These are phyloP conservation scores for Edolisoma coerulescens DNA, from an alignment of 2,113 vertebrate genomes.

Conservation along the genomic window DNA sequence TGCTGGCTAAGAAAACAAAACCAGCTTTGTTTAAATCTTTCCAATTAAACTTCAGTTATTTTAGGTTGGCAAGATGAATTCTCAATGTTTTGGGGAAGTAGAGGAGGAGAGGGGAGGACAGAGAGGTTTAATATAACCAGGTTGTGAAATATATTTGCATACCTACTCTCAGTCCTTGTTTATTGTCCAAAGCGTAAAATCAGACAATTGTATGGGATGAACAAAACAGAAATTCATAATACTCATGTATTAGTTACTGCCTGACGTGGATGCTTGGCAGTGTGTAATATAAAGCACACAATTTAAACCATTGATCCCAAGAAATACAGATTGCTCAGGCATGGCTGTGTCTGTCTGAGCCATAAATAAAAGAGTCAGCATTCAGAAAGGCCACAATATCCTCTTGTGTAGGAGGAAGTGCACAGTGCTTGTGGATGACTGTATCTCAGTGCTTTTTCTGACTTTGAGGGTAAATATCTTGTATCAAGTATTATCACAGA, in stretches of 20 bases:
- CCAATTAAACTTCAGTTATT: background rate
- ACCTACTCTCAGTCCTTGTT: background rate
- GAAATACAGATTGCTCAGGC: background rate
- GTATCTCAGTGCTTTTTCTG: background rate
- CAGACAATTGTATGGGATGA: background rate
- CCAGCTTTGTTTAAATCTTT: background rate
- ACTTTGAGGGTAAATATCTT: background rate
- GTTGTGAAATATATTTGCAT: background rate
- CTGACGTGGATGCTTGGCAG: background rate
- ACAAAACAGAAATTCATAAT: background rate
- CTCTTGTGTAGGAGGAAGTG: background rate
- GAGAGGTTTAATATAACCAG: background rate
- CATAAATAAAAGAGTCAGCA: background rate
- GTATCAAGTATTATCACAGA: background rate
- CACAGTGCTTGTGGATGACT: background rate
- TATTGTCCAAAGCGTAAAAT: background rate
- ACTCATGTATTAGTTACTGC: background rate
- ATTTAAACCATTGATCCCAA: background rate
- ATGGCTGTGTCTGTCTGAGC: background rate
- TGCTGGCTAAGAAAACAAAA: background rate
- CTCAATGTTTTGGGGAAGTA: background rate
- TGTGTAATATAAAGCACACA: background rate
- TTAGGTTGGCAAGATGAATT: background rate
- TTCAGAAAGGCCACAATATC: background rate
- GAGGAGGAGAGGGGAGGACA: rapidly evolving